Percentiles rank a stretch among this genome's conserved stretches.
phyloP scores from a whole-genome alignment of 2,888 invertebrate species.

The Chromoteleia sp. region DNA sequence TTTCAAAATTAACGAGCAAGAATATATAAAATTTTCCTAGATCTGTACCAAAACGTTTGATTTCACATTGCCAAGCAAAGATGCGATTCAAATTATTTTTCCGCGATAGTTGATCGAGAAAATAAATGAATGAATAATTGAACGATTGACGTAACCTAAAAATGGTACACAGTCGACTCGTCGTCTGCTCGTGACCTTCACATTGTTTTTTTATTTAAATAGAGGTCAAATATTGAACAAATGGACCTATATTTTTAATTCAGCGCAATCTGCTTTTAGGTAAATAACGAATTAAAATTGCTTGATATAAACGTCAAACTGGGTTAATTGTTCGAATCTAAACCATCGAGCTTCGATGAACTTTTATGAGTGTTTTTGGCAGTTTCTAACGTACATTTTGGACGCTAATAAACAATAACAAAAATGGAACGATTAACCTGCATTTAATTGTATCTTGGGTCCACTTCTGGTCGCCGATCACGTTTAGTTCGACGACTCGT shows the following conservation, averaged over 20 bases:
- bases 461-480: not conserved
- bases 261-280: slow-evolving; percentile 10
- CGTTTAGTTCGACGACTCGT: not conserved
- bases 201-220: slow-evolving; percentile 48
- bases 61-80: too few relatives aligned
- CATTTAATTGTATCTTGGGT: not conserved
- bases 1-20: too few relatives aligned
- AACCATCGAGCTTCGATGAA: too few relatives aligned
- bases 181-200: slow-evolving; percentile 60
- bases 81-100: too few relatives aligned
- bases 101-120: too few relatives aligned
- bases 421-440: not conserved
- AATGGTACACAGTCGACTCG: not conserved
- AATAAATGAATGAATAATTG: not conserved
- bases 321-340: not conserved
- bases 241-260: slow-evolving; percentile 19
- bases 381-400: not conserved
- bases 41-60: too few relatives aligned
- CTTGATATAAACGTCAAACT: too few relatives aligned
- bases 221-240: slow-evolving; percentile 73
- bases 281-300: slow-evolving; percentile 22
- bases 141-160: not conserved
- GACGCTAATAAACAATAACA: not conserved
- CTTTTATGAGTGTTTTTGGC: not conserved
- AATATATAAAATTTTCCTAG: too few relatives aligned